Evolutionary conservation across 2,888 invertebrate species (phyloP).

Genomic region (Nysson spinosus): DNA sequence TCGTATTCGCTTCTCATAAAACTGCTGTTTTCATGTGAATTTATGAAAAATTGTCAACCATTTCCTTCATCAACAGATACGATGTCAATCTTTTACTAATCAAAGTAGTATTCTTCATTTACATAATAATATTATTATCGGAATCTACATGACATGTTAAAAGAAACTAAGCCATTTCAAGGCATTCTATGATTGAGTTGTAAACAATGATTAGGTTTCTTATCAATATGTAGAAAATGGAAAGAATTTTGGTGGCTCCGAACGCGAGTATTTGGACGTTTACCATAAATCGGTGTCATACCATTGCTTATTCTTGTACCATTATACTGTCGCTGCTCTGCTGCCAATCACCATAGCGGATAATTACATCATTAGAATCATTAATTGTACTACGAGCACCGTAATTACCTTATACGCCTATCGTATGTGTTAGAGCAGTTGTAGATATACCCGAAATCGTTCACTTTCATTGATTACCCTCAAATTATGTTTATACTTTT

Average conservation of each 20-base stretch:
- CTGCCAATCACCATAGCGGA: constrained; percentile 36
- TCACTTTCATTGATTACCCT: constrained; percentile 28
- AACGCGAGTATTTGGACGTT: constrained; percentile 31
- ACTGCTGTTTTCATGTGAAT: too few species aligned
- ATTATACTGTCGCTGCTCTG: constrained; percentile 34
- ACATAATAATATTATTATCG: too few species aligned
- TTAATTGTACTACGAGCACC: constrained; percentile 38
- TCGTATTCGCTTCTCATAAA: too few species aligned
- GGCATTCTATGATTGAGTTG: too few species aligned
- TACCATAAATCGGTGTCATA: constrained; percentile 9
- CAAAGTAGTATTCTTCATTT: too few species aligned
- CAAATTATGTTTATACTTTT: constrained; percentile 16
- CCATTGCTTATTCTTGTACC: constrained; percentile 44
- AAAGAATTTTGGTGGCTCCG: neutral
- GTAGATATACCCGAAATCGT: constrained; percentile 39
- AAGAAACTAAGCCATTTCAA: too few species aligned
- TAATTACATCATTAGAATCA: constrained; percentile 25
- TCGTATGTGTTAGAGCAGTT: constrained; percentile 42
- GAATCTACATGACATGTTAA: too few species aligned
- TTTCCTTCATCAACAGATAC: too few species aligned
- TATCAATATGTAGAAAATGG: neutral
- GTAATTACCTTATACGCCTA: constrained; percentile 32
- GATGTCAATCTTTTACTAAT: too few species aligned
- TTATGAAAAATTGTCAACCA: too few species aligned
- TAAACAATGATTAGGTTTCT: too few species aligned